Percentiles rank a stretch among this genome's conserved stretches.
phyloP scores from a whole-genome alignment of 2,797 vertebrate species.

The Hippopotamyrus pictus region DNA sequence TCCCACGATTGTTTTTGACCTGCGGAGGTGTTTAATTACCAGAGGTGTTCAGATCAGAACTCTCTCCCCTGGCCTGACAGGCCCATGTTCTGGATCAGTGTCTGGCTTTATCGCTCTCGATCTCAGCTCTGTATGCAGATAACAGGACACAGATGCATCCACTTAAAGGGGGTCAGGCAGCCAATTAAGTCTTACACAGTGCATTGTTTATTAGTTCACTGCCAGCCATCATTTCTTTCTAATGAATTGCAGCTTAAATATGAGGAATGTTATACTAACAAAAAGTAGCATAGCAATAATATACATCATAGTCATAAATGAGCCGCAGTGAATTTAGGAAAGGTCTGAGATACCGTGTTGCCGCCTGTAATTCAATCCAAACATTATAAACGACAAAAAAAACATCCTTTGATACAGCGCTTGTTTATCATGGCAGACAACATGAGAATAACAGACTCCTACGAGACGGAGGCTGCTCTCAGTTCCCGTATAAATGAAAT shows the following conservation, averaged over 20 bases:
- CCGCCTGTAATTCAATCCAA: constrained; percentile 6
- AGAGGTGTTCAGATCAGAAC: constrained; percentile 62
- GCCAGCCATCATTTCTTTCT: background rate
- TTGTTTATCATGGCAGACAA: constrained; percentile 21
- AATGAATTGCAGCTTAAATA: background rate
- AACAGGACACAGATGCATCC: background rate
- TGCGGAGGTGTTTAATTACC: constrained; percentile 70
- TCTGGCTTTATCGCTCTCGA: background rate
- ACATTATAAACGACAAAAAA: background rate
- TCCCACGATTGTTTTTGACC: constrained; percentile 54
- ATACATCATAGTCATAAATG: background rate
- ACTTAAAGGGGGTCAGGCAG: background rate
- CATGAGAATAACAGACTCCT: constrained; percentile 20
- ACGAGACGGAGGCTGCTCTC: constrained; percentile 19
- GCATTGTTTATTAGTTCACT: background rate
- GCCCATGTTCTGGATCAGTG: constrained; percentile 48
- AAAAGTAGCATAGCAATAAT: background rate
- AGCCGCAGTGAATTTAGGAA: background rate
- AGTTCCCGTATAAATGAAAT: constrained; percentile 42
- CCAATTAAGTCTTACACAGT: background rate
- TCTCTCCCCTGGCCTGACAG: constrained; percentile 14
- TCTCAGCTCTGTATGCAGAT: constrained; percentile 75
- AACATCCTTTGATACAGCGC: constrained; percentile 18
- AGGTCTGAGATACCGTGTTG: background rate
- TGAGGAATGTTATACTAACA: background rate